Conservation (phyloP, 2,888 invertebrate genomes). For the Agriotes lineatus region DNA sequence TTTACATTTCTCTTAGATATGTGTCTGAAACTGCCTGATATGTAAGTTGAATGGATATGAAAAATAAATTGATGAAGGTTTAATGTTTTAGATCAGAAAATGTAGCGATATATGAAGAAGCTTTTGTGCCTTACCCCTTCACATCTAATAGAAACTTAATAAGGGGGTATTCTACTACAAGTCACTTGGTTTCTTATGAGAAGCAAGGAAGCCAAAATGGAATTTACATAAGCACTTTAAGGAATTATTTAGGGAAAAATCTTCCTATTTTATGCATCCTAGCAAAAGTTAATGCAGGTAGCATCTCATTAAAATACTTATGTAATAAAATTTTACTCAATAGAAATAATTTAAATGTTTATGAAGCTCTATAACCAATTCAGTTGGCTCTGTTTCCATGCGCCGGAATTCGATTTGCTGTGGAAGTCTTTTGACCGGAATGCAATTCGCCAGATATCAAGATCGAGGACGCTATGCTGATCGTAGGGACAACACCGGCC, state of each 20-base stretch:
- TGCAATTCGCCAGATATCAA: too few species aligned
- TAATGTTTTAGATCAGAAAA: conserved; percentile 49
- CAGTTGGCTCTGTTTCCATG: too few species aligned
- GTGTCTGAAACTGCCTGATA: conserved; percentile 69
- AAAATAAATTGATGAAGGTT: conserved; percentile 21
- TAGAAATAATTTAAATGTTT: too few species aligned
- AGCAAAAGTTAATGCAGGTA: conserved; percentile 68
- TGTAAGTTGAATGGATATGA: conserved; percentile 57
- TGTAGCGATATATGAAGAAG: conserved; percentile 51
- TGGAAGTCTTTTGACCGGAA: too few species aligned
- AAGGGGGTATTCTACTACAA: conserved; percentile 60
- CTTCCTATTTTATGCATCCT: conserved; percentile 66
- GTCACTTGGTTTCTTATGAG: conserved; percentile 55
- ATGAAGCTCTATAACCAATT: too few species aligned
- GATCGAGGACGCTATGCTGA: too few species aligned
- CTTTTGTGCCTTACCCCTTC: conserved; percentile 63
- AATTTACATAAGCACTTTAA: conserved; percentile 63
- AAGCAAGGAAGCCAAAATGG: conserved; percentile 51
- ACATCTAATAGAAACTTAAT: conserved; percentile 66
- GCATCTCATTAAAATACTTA: too few species aligned
- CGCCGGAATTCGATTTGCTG: too few species aligned
- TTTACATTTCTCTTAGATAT: conserved; percentile 70
- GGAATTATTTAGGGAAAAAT: conserved; percentile 64
- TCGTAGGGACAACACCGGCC: too few species aligned
- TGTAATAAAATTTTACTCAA: too few species aligned